Evolutionary conservation across 1,140 invertebrate genomes (phyloP).

Genomic region (Ylistrum balloti): DNA sequence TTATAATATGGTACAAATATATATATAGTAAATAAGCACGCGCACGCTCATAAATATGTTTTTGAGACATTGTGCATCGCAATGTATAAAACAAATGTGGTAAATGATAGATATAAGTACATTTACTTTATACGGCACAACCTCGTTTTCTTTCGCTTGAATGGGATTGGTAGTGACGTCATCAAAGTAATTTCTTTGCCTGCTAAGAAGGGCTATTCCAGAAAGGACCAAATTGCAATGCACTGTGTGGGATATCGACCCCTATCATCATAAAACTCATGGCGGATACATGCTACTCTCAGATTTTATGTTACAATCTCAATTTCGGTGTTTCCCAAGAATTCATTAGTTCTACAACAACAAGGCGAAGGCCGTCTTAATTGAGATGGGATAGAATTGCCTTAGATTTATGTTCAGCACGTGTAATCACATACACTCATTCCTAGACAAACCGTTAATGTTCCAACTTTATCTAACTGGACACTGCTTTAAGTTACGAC

Average conservation of each 20-base stretch:
- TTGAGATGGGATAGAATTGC: slow-evolving; percentile 18
- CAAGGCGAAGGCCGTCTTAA: slow-evolving; percentile 30
- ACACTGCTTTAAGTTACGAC: background rate
- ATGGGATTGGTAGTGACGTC: background rate
- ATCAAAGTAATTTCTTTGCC: background rate
- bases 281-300: background rate
- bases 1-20: no score
- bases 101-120: no score
- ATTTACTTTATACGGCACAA: no score
- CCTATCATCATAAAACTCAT: slow-evolving; percentile 1
- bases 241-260: background rate
- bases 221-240: background rate
- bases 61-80: no score
- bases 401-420: background rate
- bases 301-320: slow-evolving; percentile 20
- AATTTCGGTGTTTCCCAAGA: slow-evolving; percentile 20
- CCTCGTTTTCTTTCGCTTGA: no score
- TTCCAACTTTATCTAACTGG: background rate
- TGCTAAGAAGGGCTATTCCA: background rate
- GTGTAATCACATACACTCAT: background rate
- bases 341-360: slow-evolving; percentile 33
- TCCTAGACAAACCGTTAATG: background rate
- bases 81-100: no score
- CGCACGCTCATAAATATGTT: no score
- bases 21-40: no score